Percentiles rank a stretch among this genome's conserved stretches.
Evolutionary conservation across 30 jellyfish, hydroid and myxozoan species (phyloP).

Genomic region (Hydra vulgaris): DNA sequence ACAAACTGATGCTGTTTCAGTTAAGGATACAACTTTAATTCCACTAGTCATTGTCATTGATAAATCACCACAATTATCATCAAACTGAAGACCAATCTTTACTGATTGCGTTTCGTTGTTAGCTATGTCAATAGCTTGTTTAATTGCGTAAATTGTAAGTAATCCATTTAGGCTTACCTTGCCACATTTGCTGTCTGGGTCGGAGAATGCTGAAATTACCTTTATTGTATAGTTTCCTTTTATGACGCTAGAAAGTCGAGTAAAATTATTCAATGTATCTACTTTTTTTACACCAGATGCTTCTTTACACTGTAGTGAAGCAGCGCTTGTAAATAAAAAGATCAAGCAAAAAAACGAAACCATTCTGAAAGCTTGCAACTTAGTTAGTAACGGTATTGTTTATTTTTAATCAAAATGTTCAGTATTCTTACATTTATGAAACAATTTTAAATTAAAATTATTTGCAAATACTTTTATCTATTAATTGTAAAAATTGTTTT

Average conservation of each 20-base stretch:
- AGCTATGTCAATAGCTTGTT: slow-evolving; percentile 41
- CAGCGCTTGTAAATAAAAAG: not conserved
- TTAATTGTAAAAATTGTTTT: too few species aligned
- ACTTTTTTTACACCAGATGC: too few species aligned
- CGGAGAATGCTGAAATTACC: not conserved
- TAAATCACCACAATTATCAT: slow-evolving; percentile 44
- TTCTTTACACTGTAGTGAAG: too few species aligned
- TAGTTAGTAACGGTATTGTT: too few species aligned
- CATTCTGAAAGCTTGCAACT: too few species aligned
- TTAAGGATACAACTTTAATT: slow-evolving; percentile 65
- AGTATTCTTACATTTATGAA: too few species aligned
- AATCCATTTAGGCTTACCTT: slow-evolving; percentile 35
- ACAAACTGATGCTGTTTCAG: slow-evolving; percentile 66
- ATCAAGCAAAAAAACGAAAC: too few species aligned
- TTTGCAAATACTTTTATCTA: too few species aligned
- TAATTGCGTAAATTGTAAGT: slow-evolving; percentile 32
- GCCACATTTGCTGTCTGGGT: slow-evolving; percentile 13
- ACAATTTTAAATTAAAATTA: too few species aligned
- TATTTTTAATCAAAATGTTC: too few species aligned
- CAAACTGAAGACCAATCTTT: slow-evolving; percentile 54
- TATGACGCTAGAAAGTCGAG: too few species aligned
- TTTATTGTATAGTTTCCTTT: slow-evolving; percentile 18
- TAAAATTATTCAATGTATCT: too few species aligned
- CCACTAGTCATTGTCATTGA: slow-evolving; percentile 76
- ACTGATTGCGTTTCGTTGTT: slow-evolving; percentile 8